A percentile compares a stretch with the other conserved stretches of the same genome.
phyloP scores from a whole-genome alignment of 2,113 vertebrate species.

The Oncorhynchus kisutch region DNA sequence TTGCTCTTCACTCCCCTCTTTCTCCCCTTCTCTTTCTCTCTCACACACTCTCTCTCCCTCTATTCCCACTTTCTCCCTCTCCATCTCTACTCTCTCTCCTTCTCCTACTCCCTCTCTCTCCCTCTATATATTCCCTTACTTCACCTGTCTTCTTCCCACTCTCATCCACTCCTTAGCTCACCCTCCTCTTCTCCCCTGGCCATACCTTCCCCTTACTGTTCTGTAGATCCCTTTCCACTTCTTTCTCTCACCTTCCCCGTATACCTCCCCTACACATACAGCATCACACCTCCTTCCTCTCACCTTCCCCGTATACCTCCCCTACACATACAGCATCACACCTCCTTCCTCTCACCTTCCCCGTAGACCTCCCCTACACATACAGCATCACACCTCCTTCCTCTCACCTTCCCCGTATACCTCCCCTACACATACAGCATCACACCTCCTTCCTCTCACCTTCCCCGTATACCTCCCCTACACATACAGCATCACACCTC shows the following conservation, averaged over 20 bases:
- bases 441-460: conserved; percentile 22
- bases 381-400: conserved; percentile 33
- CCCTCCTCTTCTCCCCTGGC: conserved; percentile 12
- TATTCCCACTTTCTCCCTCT: neutral
- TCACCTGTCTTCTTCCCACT: conserved; percentile 1
- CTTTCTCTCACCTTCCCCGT: conserved; percentile 21
- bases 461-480: conserved; percentile 20
- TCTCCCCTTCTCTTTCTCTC: neutral
- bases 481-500: conserved; percentile 33
- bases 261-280: conserved; percentile 24
- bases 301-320: conserved; percentile 7
- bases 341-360: neutral
- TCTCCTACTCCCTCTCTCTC: neutral
- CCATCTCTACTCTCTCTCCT: neutral
- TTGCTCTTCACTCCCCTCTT: neutral
- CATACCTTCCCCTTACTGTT: neutral
- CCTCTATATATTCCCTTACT: conserved; percentile 16
- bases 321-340: conserved; percentile 38
- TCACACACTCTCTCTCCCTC: neutral
- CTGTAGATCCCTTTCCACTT: too few relatives aligned
- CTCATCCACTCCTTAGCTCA: conserved; percentile 24
- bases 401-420: neutral
- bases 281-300: conserved; percentile 27
- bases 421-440: conserved; percentile 29
- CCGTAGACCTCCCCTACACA: conserved; percentile 19